Base-by-base conservation (phyloP, 1,140 invertebrate genomes). In the Trichoplusia ni region DNA sequence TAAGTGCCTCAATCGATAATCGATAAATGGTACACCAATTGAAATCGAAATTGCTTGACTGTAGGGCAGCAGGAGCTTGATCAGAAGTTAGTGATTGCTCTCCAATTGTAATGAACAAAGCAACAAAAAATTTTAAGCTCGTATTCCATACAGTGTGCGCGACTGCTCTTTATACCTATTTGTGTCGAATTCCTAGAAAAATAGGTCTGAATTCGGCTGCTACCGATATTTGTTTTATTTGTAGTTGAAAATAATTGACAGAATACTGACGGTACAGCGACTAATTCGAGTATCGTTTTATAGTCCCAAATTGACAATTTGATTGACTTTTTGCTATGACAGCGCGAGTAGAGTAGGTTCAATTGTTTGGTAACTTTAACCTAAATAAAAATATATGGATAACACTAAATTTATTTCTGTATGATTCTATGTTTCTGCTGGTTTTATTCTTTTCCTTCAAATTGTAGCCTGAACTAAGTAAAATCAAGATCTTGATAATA, bases 1-100 rank as follows among this genome's bases (percentile, higher is more conserved):
- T 47, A 51, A 35, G 16, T 21, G 29, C 29, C n/a, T 5, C 29
- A 51, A 51, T 21, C 29, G n/a, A n/a, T n/a, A n/a, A n/a, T n/a
- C n/a, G 47, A 51, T 51, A 51, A 51, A 51, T 51, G 29, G 29
- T 35, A 51, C 47, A 29, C 18, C 18, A 18, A 51, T 51, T 51
- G 47, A 35, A 21, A 51, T 51, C 18, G 29, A 51, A 51, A 51
- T 51, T 51, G 47, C 47, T 35, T 51, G 29, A 51, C 29, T 19
- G 40, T 35, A 51, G 47, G 31, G 29, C 29, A 51, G n/a, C 27
- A 25, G 16, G 7, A 31, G 18, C 18, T 35, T 13, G 29, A 19
- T 7, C 11, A 19, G 16, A 35, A 51, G 29, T 21, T 9, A 11
- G 7, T 8, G 5, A 51, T 33, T n/a, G 29, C 18, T 21, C n/a